These are phyloP conservation scores for Adelognathus sp. DNA, from an alignment of 2,888 invertebrate species.

Conservation along the genomic window DNA sequence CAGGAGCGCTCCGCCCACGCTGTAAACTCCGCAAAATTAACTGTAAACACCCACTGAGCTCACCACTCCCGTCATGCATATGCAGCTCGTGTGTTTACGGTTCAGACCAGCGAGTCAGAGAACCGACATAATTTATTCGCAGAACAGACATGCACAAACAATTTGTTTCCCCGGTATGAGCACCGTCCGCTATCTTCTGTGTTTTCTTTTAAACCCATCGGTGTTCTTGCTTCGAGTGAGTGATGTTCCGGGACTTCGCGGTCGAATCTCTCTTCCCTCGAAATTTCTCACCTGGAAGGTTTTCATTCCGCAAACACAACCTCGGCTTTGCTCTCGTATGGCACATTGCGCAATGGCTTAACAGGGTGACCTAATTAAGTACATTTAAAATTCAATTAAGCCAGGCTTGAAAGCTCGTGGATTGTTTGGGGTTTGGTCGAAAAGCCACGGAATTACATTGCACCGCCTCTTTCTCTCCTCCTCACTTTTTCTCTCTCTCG, in stretches of 20 bases:
- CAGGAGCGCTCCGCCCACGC: not conserved
- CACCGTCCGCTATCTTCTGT: not conserved
- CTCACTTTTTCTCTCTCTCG: too few species aligned
- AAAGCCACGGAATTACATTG: slow-evolving; percentile 56
- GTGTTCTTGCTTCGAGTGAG: not conserved
- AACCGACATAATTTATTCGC: slow-evolving; percentile 28
- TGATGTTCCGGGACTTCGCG: slow-evolving; percentile 5
- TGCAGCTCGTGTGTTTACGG: slow-evolving; percentile 36
- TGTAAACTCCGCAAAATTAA: slow-evolving; percentile 43
- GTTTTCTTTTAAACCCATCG: not conserved
- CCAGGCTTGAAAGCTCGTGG: slow-evolving; percentile 50
- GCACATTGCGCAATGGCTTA: slow-evolving; percentile 60
- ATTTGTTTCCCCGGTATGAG: slow-evolving; percentile 23
- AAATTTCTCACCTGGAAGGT: slow-evolving; percentile 42
- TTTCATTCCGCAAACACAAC: slow-evolving; percentile 64
- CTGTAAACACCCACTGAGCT: slow-evolving; percentile 34
- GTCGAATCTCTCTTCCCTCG: slow-evolving; percentile 10
- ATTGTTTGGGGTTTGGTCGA: slow-evolving; percentile 25
- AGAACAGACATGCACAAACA: slow-evolving; percentile 14
- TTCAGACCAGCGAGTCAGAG: slow-evolving; percentile 21
- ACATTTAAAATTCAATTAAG: slow-evolving; percentile 79
- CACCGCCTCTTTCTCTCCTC: not conserved
- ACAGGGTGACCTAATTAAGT: slow-evolving; percentile 73
- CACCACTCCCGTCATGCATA: not conserved
- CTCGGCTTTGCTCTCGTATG: not conserved